Conservation (phyloP, 2,113 vertebrate species). For the Lepisosteus oculatus region DNA sequence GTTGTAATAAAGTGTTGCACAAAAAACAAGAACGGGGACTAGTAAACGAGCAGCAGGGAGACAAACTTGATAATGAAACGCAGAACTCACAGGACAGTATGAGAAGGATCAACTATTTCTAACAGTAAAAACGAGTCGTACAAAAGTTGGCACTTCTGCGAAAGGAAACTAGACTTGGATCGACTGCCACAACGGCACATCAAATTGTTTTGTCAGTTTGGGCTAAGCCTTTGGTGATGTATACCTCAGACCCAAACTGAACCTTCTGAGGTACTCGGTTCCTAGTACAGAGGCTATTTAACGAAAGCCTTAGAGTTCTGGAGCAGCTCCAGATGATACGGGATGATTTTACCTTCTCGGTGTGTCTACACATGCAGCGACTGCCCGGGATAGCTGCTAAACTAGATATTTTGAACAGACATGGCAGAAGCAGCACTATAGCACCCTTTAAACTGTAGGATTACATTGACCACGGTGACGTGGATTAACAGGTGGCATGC, state of each 20-base stretch:
- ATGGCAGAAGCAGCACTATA: too few relatives aligned
- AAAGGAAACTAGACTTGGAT: slow-evolving; percentile 19
- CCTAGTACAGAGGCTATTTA: slow-evolving; percentile 5
- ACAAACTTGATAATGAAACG: neutral
- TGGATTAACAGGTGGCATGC: too few relatives aligned
- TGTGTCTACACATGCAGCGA: too few relatives aligned
- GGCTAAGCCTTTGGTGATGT: slow-evolving; percentile 31
- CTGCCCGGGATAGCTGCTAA: too few relatives aligned
- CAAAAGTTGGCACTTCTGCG: slow-evolving; percentile 42
- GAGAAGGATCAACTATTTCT: slow-evolving; percentile 26
- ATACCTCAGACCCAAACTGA: slow-evolving; percentile 10
- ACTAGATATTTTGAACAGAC: too few relatives aligned
- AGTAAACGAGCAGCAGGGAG: too few relatives aligned
- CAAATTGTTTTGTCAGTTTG: slow-evolving; percentile 22
- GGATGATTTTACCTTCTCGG: too few relatives aligned
- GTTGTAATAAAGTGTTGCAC: neutral
- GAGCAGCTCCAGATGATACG: too few relatives aligned
- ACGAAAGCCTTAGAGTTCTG: too few relatives aligned
- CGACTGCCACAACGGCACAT: slow-evolving; percentile 17
- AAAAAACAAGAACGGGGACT: too few relatives aligned
- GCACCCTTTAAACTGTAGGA: too few relatives aligned
- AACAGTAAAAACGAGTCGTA: slow-evolving; percentile 29
- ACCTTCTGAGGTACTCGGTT: slow-evolving; percentile 15
- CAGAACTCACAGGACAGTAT: neutral
- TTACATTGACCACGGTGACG: too few relatives aligned